Conservation (phyloP, 37 sponge, comb jelly and placozoan genomes). For the Cliona cf. orientalis region DNA sequence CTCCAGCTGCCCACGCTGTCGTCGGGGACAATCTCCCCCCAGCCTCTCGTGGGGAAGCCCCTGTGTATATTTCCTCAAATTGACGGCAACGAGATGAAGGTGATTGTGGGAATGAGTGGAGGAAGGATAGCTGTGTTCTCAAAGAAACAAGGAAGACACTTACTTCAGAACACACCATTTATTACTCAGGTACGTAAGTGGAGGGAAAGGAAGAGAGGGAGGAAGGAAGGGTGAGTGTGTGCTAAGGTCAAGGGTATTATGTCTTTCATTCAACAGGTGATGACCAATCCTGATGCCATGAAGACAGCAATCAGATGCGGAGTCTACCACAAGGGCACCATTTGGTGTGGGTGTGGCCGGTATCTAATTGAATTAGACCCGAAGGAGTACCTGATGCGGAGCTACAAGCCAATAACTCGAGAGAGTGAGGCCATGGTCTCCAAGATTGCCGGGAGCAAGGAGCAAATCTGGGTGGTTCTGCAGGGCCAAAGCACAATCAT, state of each 20-base stretch:
- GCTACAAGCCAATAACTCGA: conserved; percentile 13
- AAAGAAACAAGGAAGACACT: not conserved
- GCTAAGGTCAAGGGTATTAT: not conserved
- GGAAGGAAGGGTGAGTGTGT: not conserved
- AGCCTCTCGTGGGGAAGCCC: conserved; percentile 21
- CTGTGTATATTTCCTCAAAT: conserved; percentile 33
- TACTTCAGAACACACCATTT: conserved; percentile 23
- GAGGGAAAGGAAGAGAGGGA: not conserved
- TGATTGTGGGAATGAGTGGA: conserved; percentile 47
- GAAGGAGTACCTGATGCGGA: conserved; percentile 24
- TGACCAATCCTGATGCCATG: conserved; percentile 12
- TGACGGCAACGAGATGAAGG: not conserved
- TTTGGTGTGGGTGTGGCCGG: conserved; percentile 75
- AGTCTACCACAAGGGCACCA: conserved; percentile 10
- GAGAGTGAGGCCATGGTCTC: conserved; percentile 13
- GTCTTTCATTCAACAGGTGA: not conserved
- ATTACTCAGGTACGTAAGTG: conserved; percentile 23
- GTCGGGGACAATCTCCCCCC: conserved; percentile 25
- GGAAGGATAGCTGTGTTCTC: conserved; percentile 43
- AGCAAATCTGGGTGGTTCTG: conserved; percentile 45
- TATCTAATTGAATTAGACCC: conserved; percentile 47
- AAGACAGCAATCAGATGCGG: conserved; percentile 40
- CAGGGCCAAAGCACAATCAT: conserved; percentile 14
- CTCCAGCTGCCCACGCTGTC: conserved; percentile 32
- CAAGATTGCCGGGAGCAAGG: not conserved